Evolutionary conservation across 2,113 vertebrate genomes (phyloP).

Genomic region (Ranitomeya variabilis): DNA sequence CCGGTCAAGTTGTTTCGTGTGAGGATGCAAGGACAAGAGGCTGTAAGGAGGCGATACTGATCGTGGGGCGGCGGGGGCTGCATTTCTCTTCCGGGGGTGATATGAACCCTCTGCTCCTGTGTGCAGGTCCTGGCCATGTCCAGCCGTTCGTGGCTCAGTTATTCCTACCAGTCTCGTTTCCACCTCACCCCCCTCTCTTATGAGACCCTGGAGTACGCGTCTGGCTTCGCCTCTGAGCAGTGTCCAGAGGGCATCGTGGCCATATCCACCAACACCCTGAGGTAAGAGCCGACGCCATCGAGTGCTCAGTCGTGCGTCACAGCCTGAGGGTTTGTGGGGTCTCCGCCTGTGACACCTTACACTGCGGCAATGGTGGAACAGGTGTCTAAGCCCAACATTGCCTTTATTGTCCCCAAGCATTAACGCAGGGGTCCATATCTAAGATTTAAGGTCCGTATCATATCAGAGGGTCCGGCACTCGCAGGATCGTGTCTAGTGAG

Average conservation of each 20-base stretch:
- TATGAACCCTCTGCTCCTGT: background rate
- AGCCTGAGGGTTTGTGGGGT: too few relatives aligned
- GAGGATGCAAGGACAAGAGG: conserved; percentile 98
- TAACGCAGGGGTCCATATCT: too few relatives aligned
- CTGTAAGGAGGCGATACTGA: conserved; percentile 75
- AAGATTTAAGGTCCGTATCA: too few relatives aligned
- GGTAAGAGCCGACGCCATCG: conserved; percentile 70
- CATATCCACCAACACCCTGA: conserved; percentile 97
- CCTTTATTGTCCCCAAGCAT: too few relatives aligned
- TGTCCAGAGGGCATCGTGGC: conserved; percentile 98
- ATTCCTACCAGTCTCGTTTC: conserved; percentile 97
- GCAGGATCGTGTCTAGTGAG: too few relatives aligned
- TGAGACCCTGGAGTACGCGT: conserved; percentile 94
- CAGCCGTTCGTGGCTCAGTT: conserved; percentile 97
- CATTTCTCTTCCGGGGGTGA: background rate
- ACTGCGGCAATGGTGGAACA: too few relatives aligned
- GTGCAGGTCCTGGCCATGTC: conserved; percentile 96
- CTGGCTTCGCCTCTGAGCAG: conserved; percentile 96
- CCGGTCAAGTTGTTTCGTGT: conserved; percentile 97
- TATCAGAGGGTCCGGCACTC: too few relatives aligned
- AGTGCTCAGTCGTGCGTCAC: too few relatives aligned
- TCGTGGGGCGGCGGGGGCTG: background rate
- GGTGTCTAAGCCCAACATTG: too few relatives aligned
- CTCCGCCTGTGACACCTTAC: too few relatives aligned
- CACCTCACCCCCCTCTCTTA: conserved; percentile 95